A percentile compares a stretch with the other conserved stretches of the same genome.
Conservation (phyloP, 2,888 invertebrate species). For the Cosmopolites sordidus region DNA sequence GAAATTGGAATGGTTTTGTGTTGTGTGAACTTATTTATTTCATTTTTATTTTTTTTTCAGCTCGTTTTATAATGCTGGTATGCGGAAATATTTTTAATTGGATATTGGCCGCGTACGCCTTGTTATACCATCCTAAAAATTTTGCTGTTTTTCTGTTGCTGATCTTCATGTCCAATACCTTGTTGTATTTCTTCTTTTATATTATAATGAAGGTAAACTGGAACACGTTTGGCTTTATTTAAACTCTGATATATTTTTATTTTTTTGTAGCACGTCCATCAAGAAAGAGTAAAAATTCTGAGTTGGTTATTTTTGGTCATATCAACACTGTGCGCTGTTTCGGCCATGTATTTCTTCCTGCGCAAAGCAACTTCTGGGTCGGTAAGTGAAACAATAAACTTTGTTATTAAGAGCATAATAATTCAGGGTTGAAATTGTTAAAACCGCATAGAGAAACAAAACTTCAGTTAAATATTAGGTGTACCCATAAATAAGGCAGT, state of each 20-base stretch:
- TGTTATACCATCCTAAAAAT: slow-evolving; percentile 60
- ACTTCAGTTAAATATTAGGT: too few species aligned
- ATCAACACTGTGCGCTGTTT: slow-evolving; percentile 62
- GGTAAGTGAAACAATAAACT: slow-evolving; percentile 51
- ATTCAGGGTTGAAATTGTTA: too few species aligned
- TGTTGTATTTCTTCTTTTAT: slow-evolving; percentile 77
- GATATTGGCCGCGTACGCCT: slow-evolving; percentile 63
- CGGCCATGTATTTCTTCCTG: slow-evolving; percentile 71
- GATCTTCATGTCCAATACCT: slow-evolving; percentile 77
- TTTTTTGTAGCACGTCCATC: slow-evolving; percentile 54
- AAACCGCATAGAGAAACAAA: too few species aligned
- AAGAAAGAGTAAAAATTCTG: slow-evolving; percentile 60
- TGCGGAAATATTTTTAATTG: slow-evolving; percentile 62
- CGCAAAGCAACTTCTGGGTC: slow-evolving; percentile 67
- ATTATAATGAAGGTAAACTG: slow-evolving; percentile 81
- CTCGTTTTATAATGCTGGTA: slow-evolving; percentile 56
- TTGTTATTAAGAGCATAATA: too few species aligned
- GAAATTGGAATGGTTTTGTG: too few species aligned
- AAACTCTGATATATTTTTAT: too few species aligned
- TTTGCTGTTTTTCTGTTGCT: slow-evolving; percentile 76
- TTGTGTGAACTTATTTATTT: too few species aligned
- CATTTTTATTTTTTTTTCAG: too few species aligned
- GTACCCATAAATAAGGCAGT: too few species aligned
- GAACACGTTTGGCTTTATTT: too few species aligned
- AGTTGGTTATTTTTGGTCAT: slow-evolving; percentile 62